phyloP scores from a whole-genome alignment of 1,140 invertebrate species.

The Lethrus apterus region DNA sequence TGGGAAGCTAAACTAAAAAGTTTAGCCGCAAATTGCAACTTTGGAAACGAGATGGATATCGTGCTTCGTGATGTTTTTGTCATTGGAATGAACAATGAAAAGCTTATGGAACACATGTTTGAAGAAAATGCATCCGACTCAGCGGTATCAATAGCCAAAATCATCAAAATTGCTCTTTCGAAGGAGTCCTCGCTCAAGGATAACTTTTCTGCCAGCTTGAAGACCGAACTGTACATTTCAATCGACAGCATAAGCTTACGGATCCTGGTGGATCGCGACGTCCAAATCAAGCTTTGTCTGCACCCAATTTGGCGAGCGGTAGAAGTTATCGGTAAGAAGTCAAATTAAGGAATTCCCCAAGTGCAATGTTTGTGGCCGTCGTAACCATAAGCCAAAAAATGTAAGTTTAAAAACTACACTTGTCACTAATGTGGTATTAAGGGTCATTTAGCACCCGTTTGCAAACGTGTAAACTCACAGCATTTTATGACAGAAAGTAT shows the following conservation, averaged over 20 bases:
- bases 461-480: neutral
- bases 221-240: too few relatives aligned
- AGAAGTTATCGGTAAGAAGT: too few relatives aligned
- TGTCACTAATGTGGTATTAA: constrained; percentile 13
- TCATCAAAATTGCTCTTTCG: constrained; percentile 11
- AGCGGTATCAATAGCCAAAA: neutral
- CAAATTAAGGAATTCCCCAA: too few relatives aligned
- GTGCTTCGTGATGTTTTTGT: constrained; percentile 15
- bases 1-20: constrained; percentile 15
- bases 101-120: constrained; percentile 13
- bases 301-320: neutral
- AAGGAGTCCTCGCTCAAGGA: constrained; percentile 14
- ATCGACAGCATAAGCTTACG: too few relatives aligned
- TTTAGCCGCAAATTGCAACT: constrained; percentile 11
- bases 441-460: constrained; percentile 12
- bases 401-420: constrained; percentile 6
- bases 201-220: too few relatives aligned
- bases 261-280: too few relatives aligned
- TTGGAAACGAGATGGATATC: constrained; percentile 4
- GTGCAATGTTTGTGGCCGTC: constrained; percentile 10
- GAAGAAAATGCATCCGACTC: constrained; percentile 16
- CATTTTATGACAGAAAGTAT: constrained; percentile 8
- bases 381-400: constrained; percentile 1
- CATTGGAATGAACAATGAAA: constrained; percentile 12
- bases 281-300: neutral